These are phyloP conservation scores for Drosophila erecta DNA, from an alignment of 1,140 invertebrate genomes.

Conservation along the genomic window DNA sequence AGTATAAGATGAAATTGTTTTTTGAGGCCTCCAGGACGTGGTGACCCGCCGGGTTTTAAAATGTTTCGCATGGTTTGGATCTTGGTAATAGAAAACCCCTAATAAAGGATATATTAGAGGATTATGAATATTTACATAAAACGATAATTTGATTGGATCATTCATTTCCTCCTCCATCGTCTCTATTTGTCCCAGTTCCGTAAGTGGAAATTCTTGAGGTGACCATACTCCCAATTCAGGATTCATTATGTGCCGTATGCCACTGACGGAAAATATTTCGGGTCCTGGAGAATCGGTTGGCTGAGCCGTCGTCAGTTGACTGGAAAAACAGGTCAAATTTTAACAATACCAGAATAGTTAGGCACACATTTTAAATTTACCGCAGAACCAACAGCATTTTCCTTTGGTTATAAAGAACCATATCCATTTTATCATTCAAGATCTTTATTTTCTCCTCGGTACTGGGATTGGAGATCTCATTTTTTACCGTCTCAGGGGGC, in stretches of 20 bases:
- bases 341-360: neutral
- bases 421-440: conserved; percentile 35
- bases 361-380: neutral
- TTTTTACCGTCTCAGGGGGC: neutral
- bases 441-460: conserved; percentile 32
- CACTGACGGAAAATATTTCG: neutral
- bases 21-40: conserved; percentile 18
- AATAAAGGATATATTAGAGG: too few relatives aligned
- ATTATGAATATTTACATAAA: conserved; percentile 11
- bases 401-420: conserved; percentile 27
- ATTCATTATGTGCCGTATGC: neutral
- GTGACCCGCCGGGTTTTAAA: conserved; percentile 18
- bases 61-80: conserved; percentile 21
- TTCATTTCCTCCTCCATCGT: conserved; percentile 32
- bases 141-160: conserved; percentile 14
- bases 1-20: conserved; percentile 40
- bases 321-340: neutral
- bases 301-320: conserved; percentile 9
- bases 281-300: neutral
- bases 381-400: conserved; percentile 28
- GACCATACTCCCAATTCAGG: neutral
- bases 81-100: neutral
- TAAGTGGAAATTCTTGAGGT: conserved; percentile 32
- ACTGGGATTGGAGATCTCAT: neutral
- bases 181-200: conserved; percentile 23